phyloP scores from a whole-genome alignment of 2,888 invertebrate species.

The Tethea ocularis region DNA sequence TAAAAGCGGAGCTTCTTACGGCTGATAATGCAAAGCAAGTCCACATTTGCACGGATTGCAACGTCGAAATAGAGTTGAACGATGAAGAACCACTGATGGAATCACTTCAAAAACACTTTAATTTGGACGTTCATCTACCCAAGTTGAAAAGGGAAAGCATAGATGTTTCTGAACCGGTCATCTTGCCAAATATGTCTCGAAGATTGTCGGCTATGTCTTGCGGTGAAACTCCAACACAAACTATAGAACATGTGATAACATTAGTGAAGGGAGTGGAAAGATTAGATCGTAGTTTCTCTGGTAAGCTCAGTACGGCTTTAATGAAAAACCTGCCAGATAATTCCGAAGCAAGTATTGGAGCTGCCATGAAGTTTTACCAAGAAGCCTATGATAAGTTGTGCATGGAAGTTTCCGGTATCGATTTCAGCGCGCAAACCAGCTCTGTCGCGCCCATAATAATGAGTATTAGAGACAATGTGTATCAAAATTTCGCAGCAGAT shows the following conservation, averaged over 20 bases:
- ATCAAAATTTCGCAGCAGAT: constrained; percentile 73
- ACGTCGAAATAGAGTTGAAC: constrained; percentile 71
- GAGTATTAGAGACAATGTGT: constrained; percentile 79
- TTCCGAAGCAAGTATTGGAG: constrained; percentile 70
- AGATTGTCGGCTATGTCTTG: constrained; percentile 68
- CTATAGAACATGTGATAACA: constrained; percentile 55
- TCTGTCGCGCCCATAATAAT: constrained; percentile 78
- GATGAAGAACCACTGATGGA: constrained; percentile 77
- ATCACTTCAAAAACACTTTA: constrained; percentile 74
- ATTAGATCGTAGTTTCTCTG: constrained; percentile 59
- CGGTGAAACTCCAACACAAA: constrained; percentile 60
- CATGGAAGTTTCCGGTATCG: constrained; percentile 56
- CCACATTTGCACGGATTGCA: constrained; percentile 76
- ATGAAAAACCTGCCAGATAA: constrained; percentile 71
- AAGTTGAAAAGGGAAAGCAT: constrained; percentile 73
- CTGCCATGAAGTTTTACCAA: constrained; percentile 69
- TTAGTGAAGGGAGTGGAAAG: constrained; percentile 63
- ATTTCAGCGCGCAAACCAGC: constrained; percentile 67
- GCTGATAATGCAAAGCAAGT: constrained; percentile 69
- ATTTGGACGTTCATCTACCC: constrained; percentile 65
- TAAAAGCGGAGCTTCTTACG: constrained; percentile 66
- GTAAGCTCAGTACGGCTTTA: constrained; percentile 62
- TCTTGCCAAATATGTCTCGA: constrained; percentile 73
- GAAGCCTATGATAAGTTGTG: constrained; percentile 62
- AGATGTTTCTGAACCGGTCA: constrained; percentile 72